Evolutionary conservation across 1,140 invertebrate genomes (phyloP), one percentile per base, ranked within the genome.

Genomic region (Marisa cornuarietis): DNA sequence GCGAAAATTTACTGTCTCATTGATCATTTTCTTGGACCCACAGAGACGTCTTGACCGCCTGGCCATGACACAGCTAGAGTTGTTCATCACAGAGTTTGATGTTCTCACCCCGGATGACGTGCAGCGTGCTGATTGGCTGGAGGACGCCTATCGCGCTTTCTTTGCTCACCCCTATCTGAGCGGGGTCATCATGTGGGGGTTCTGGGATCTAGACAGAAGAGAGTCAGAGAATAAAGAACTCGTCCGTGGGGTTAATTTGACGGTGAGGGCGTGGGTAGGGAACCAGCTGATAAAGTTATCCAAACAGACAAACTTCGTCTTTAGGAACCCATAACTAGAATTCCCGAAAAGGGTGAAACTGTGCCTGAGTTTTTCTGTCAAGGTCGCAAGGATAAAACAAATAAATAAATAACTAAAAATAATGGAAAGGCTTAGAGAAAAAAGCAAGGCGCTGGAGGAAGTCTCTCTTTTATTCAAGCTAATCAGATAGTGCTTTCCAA

Each of bases 51-150:
- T 77, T 20, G 76, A 77, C 51, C 62, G 76, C 10, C 76, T 77
- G n/a, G 63, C 42, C 7, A 51, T 68, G 51, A 68, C 65, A 0
- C 42, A 51, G 16, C 0, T 77, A 22, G 63, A 68, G 9, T 9
- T 77, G 20, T 69, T 77, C 24, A 68, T 77, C 20, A 77, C 76
- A n/a, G 76, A 77, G 51, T 77, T 77, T 77, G 76, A 77, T 49
- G 7, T 77, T 1, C 49, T 63, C 54, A 68, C 49, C 63, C 11
- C 11, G 10, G 63, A 77, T 69, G 76, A 52, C 76, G 20, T 77
- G 49, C 65, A n/a, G 76, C 76, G 76, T n/a, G 76, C 76, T 69
- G 76, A 77, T 63, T 77, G 76, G 76, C 68, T 68, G 49, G 76
- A 77, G 49, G 76, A 77, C 63, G 65, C 76, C 65, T 68, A 68